Evolutionary conservation across 2,888 invertebrate genomes (phyloP).

Genomic region (Acleris emargana): DNA sequence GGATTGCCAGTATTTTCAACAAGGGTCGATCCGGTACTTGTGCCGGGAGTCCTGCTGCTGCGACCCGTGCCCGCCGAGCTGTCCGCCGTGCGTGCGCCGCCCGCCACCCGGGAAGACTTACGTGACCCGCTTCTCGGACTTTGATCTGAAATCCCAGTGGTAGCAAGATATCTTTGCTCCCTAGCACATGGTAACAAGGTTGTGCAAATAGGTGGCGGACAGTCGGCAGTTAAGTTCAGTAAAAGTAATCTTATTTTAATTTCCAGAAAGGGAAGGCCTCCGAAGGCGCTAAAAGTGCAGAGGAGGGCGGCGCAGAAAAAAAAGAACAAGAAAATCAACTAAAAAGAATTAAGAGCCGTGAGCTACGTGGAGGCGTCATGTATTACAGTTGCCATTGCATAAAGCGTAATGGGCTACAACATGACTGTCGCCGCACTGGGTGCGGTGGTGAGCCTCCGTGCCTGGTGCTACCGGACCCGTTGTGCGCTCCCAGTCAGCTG

Average conservation of each 20-base stretch:
- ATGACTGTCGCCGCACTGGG: constrained; percentile 81
- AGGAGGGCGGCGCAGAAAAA: constrained; percentile 66
- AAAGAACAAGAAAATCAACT: constrained; percentile 73
- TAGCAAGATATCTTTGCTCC: constrained; percentile 54
- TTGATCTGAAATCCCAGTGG: constrained; percentile 77
- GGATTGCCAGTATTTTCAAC: constrained; percentile 80
- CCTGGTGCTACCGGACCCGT: constrained; percentile 78
- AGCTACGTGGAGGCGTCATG: constrained; percentile 81
- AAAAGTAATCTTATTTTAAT: constrained; percentile 36
- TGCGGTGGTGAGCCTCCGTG: constrained; percentile 82
- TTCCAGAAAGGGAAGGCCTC: constrained; percentile 63
- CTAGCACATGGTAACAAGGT: constrained; percentile 60
- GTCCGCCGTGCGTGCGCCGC: constrained; percentile 77
- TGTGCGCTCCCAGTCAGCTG: constrained; percentile 80
- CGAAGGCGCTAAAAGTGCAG: constrained; percentile 53
- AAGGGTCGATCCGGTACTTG: constrained; percentile 78
- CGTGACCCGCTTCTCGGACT: constrained; percentile 79
- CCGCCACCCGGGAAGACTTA: constrained; percentile 78
- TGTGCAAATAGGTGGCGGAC: constrained; percentile 65
- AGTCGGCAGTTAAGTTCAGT: constrained; percentile 39
- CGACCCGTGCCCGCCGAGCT: constrained; percentile 68
- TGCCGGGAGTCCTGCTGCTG: constrained; percentile 67
- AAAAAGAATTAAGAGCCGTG: constrained; percentile 77
- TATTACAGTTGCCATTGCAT: constrained; percentile 84
- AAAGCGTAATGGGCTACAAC: constrained; percentile 84